Percentiles rank a stretch among this genome's conserved stretches.
Evolutionary conservation across 2,888 invertebrate species (phyloP).

Genomic region (Yponomeuta plumbellus): DNA sequence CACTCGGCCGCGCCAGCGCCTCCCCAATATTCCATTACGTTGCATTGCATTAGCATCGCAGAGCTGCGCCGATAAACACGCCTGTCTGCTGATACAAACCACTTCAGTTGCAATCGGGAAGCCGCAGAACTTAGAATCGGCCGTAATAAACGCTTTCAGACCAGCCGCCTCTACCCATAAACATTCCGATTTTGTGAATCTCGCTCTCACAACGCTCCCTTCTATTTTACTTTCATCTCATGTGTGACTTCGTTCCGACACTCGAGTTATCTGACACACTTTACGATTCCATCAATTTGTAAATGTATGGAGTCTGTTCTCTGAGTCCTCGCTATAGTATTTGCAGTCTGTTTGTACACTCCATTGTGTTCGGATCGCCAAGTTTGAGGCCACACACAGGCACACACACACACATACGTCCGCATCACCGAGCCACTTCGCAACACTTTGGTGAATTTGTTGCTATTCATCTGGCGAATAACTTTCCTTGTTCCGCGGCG

Average conservation of each 20-base stretch:
- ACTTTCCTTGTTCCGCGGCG: neutral
- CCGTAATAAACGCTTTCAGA: too few relatives aligned
- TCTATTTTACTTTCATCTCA: too few relatives aligned
- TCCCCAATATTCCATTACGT: neutral
- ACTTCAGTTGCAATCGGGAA: neutral
- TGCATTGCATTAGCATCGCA: neutral
- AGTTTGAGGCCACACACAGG: neutral
- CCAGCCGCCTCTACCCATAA: too few relatives aligned
- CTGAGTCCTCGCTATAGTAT: neutral
- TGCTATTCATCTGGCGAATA: neutral
- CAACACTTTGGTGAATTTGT: neutral
- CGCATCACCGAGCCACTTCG: neutral
- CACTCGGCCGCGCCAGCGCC: neutral
- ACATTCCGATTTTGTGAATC: too few relatives aligned
- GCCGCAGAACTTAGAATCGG: neutral
- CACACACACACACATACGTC: neutral
- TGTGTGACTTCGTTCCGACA: too few relatives aligned
- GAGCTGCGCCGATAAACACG: neutral
- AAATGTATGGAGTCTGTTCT: too few relatives aligned
- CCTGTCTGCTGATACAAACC: neutral
- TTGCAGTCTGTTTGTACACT: neutral
- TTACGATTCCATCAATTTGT: too few relatives aligned
- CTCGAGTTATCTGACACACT: too few relatives aligned
- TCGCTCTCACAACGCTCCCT: too few relatives aligned
- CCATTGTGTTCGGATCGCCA: neutral